Evolutionary conservation across 2,888 invertebrate genomes (phyloP).

Genomic region (Polyommatus iphigenia): DNA sequence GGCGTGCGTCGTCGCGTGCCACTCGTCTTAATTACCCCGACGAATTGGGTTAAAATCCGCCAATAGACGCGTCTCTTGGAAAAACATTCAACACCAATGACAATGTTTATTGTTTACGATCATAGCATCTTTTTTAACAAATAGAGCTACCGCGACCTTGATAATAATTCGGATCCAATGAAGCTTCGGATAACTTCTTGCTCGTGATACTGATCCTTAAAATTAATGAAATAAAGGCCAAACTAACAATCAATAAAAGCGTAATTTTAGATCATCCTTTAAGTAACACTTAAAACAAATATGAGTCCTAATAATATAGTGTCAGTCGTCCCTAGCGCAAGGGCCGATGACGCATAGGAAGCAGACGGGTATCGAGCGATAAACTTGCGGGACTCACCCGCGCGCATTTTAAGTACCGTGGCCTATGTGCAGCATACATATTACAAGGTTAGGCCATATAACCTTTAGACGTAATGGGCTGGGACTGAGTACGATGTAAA

Average conservation of each 20-base stretch:
- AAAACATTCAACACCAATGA: neutral
- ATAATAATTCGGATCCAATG: neutral
- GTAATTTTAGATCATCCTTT: neutral
- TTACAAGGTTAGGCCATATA: slow-evolving; percentile 24
- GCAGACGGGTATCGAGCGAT: slow-evolving; percentile 21
- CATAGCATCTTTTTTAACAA: neutral
- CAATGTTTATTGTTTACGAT: neutral
- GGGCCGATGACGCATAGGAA: slow-evolving; percentile 29
- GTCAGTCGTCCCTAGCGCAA: neutral
- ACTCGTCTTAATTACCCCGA: slow-evolving; percentile 11
- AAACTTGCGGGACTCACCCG: slow-evolving; percentile 25
- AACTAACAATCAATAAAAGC: neutral
- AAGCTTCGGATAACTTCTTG: neutral
- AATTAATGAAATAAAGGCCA: neutral
- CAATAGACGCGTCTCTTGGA: neutral
- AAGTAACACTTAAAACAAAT: neutral
- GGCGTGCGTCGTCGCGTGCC: slow-evolving; percentile 3
- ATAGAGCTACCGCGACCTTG: neutral
- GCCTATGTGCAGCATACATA: slow-evolving; percentile 17
- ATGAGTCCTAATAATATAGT: neutral
- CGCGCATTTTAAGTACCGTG: slow-evolving; percentile 23
- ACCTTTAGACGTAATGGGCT: slow-evolving; percentile 13
- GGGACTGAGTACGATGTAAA: neutral
- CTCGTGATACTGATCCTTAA: neutral
- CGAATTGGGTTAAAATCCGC: slow-evolving; percentile 10